phyloP scores from a whole-genome alignment of 2,888 invertebrate genomes.

The Cryptophagus acutangulus region DNA sequence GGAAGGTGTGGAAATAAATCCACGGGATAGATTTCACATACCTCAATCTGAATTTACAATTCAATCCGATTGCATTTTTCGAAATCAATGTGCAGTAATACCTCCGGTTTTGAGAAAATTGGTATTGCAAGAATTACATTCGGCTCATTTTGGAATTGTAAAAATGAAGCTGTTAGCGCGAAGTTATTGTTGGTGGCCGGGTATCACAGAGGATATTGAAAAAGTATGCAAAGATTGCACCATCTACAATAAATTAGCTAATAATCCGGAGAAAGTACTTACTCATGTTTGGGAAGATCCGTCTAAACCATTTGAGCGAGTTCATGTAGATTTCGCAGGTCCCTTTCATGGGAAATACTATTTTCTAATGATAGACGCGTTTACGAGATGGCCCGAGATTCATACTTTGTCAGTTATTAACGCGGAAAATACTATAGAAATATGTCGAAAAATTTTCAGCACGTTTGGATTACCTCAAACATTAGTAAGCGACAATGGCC shows the following conservation, averaged over 20 bases:
- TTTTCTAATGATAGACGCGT: conserved; percentile 12
- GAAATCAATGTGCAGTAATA: not conserved
- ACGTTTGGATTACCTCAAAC: conserved; percentile 14
- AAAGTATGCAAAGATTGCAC: conserved; percentile 1
- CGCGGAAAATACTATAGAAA: conserved; percentile 11
- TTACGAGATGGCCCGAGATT: conserved; percentile 7
- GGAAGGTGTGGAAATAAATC: not conserved
- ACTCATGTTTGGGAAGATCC: conserved; percentile 10
- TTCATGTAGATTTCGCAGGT: conserved; percentile 12
- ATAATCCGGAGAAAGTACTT: conserved; percentile 14
- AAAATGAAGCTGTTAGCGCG: conserved; percentile 8
- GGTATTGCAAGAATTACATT: conserved; percentile 9
- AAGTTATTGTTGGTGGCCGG: conserved; percentile 4
- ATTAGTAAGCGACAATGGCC: conserved; percentile 23
- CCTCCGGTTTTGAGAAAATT: not conserved
- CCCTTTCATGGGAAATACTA: conserved; percentile 7
- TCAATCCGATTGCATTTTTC: conserved; percentile 1
- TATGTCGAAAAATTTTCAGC: conserved; percentile 13
- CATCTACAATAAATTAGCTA: conserved; percentile 1
- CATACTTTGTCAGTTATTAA: conserved; percentile 4
- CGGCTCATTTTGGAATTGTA: conserved; percentile 4
- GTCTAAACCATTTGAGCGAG: conserved; percentile 11
- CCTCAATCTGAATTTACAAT: not conserved
- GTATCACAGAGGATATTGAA: conserved; percentile 3
- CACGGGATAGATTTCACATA: not conserved